Evolutionary conservation across 2,797 vertebrate genomes (phyloP).

Genomic region (Todus mexicanus): DNA sequence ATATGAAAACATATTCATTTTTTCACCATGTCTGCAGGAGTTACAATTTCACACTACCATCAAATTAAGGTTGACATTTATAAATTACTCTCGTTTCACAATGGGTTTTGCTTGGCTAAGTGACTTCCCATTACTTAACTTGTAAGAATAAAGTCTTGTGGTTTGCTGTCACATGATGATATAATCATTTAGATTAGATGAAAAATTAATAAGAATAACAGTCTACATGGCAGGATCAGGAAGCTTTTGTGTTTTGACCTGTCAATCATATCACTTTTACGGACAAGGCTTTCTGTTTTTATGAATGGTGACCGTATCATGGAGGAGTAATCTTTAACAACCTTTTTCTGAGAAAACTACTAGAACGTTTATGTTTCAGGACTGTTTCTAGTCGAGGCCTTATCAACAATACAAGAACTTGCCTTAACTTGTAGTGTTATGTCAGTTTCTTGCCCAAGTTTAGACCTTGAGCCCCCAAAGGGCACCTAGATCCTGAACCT

Average conservation of each 20-base stretch:
- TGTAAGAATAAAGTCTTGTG: constrained; percentile 47
- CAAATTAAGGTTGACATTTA: constrained; percentile 59
- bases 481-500: neutral
- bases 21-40: neutral
- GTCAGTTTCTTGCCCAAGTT: neutral
- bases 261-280: neutral
- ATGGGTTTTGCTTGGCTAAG: constrained; percentile 55
- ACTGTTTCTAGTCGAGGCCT: neutral
- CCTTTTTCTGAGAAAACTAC: neutral
- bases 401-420: neutral
- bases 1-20: neutral
- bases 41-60: constrained; percentile 29
- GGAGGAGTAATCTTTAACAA: neutral
- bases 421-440: neutral
- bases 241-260: constrained; percentile 24
- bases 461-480: neutral
- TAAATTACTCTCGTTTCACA: constrained; percentile 62
- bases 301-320: neutral
- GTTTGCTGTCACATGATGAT: constrained; percentile 34
- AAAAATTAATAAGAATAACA: constrained; percentile 51
- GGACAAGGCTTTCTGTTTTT: neutral
- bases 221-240: neutral
- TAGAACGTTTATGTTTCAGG: neutral
- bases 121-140: constrained; percentile 55
- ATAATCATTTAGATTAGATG: constrained; percentile 39